Evolutionary conservation across 2,888 invertebrate species (phyloP).

Genomic region (Lycaena phlaeas): DNA sequence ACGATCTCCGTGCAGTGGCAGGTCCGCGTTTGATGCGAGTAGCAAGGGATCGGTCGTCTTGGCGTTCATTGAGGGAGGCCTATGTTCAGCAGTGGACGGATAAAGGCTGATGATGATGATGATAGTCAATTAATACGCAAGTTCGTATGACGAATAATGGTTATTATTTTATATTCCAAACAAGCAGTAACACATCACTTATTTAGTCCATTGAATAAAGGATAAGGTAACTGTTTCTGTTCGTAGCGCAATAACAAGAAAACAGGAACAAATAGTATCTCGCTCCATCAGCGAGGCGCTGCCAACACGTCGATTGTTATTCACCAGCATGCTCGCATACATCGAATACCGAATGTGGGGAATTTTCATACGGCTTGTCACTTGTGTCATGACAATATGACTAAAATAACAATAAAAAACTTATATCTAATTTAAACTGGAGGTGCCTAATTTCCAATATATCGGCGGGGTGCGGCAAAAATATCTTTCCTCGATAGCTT

Average conservation of each 20-base stretch:
- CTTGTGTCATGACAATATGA: background rate
- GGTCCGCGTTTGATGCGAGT: too few relatives aligned
- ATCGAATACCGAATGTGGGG: conserved; percentile 61
- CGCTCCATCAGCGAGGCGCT: conserved; percentile 33
- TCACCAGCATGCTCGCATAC: conserved; percentile 48
- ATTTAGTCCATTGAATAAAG: conserved; percentile 5
- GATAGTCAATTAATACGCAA: too few relatives aligned
- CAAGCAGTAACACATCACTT: background rate
- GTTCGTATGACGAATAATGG: too few relatives aligned
- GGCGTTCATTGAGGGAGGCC: too few relatives aligned
- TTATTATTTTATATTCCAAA: background rate
- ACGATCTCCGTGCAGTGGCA: too few relatives aligned
- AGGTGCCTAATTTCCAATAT: too few relatives aligned
- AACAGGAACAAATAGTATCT: conserved; percentile 9
- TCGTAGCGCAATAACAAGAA: conserved; percentile 4
- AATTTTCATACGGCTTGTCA: conserved; percentile 41
- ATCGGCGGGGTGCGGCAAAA: too few relatives aligned
- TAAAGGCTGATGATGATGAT: too few relatives aligned
- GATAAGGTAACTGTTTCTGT: conserved; percentile 2
- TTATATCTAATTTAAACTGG: too few relatives aligned
- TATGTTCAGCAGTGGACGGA: too few relatives aligned
- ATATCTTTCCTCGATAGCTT: too few relatives aligned
- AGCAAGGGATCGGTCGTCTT: too few relatives aligned
- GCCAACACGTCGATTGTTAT: conserved; percentile 63
- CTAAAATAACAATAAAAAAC: background rate